Base-by-base conservation (phyloP, 2,888 invertebrate species). In the Enchytraeus crypticus region DNA sequence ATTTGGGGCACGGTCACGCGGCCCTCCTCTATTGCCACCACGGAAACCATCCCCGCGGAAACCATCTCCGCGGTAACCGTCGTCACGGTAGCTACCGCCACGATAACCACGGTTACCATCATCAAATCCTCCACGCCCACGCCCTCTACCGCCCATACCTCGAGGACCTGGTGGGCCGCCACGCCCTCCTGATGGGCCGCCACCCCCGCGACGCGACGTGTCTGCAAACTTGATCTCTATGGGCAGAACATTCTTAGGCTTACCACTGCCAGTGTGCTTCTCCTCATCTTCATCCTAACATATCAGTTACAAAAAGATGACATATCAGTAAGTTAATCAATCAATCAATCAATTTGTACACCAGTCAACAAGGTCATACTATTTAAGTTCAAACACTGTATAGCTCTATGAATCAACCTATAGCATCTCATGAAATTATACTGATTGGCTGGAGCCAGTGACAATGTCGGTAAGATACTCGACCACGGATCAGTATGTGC, bases 1-100 rank as follows among this genome's bases (percentile, higher is more conserved):
- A 81, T 92, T 91, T 26, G 92, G 91, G 34, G 77, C 72, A 67
- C 78, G 79, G 11, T 69, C 66, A 8, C 68, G 46, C 43, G 49
- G 51, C 2, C 70, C 69, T 34, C 70, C 61, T 11, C 59, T 49
- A 11, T 56, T 49, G 11, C 54, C 53, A 62, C 59, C 64, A 54
- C 18, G 8, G 29, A 11, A 5, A 34, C 5, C 54, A 30, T 14
- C 72, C 2, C 70, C 69, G 43, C 70, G 62, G 34, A 46, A 56
- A 29, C 59, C 54, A 23, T 38, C 58, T 5, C 55, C 60, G 23
- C 53, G 62, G 29, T 51, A 59, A n/a, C 59, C 54, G 11, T 70
- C 70, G 43, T 69, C 60, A 21, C 38, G 51, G 11, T 49, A 57
- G 14, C 49, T 67, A 23, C 57, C 57, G n/a, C 53, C 63, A 23